Percentiles rank a stretch among this genome's conserved stretches.
Evolutionary conservation across 1,140 invertebrate genomes (phyloP).

Genomic region (Saccostrea cuccullata): DNA sequence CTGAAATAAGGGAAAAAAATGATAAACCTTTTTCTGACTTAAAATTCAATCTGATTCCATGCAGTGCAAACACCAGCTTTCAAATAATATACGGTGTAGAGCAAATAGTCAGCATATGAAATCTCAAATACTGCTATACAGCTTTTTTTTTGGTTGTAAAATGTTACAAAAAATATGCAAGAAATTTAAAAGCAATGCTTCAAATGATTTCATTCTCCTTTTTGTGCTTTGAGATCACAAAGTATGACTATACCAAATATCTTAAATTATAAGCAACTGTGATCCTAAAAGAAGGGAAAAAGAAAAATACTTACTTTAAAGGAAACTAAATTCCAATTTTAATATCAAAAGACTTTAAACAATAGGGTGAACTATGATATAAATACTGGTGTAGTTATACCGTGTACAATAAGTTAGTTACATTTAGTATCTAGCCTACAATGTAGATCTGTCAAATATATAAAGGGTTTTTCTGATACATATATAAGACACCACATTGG

Average conservation of each 20-base stretch:
- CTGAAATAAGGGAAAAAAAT: slow-evolving; percentile 55
- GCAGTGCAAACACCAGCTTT: slow-evolving; percentile 7
- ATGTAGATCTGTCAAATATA: neutral
- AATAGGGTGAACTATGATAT: neutral
- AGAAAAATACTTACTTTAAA: neutral
- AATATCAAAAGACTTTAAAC: neutral
- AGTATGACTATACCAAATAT: neutral
- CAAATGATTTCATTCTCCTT: too few species aligned
- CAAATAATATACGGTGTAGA: neutral
- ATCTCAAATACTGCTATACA: neutral
- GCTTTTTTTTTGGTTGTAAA: neutral
- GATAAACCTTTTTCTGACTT: neutral
- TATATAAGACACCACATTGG: neutral
- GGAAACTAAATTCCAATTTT: neutral
- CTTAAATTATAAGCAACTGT: neutral
- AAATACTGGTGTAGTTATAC: neutral
- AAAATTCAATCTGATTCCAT: neutral
- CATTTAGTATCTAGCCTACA: neutral
- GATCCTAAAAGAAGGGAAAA: neutral
- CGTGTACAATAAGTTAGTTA: too few species aligned
- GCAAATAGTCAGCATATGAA: slow-evolving; percentile 7
- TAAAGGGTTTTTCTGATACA: neutral
- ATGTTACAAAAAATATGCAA: neutral
- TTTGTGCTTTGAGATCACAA: neutral
- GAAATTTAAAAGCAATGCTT: too few species aligned